Percentiles rank a stretch among this genome's conserved stretches.
phyloP scores from a whole-genome alignment of 2,888 invertebrate species.

The Osedax frankpressi region DNA sequence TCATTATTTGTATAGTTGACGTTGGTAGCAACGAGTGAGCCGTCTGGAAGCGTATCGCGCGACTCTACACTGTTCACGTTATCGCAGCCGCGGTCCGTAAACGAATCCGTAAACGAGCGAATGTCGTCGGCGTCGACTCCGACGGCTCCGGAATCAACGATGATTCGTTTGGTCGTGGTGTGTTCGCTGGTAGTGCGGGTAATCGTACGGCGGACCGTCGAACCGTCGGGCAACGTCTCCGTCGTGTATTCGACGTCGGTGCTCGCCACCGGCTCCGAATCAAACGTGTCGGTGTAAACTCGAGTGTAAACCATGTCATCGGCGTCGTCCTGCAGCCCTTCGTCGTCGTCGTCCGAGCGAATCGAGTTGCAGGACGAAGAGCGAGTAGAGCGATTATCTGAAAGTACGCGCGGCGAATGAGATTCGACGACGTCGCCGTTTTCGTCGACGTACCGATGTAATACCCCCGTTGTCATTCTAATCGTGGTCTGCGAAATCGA shows the following conservation, averaged over 20 bases:
- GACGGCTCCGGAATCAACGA: constrained; percentile 24
- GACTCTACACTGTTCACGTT: not conserved
- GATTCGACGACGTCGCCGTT: not conserved
- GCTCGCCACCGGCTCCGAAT: constrained; percentile 24
- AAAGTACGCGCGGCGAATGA: not conserved
- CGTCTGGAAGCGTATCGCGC: constrained; percentile 1
- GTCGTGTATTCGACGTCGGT: constrained; percentile 25
- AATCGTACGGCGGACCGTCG: constrained; percentile 21
- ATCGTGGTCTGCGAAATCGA: not conserved
- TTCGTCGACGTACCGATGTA: not conserved
- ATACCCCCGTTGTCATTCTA: not conserved
- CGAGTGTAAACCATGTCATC: too few relatives aligned
- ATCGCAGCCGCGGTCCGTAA: not conserved
- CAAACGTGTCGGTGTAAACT: constrained; percentile 25
- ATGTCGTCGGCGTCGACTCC: constrained; percentile 1
- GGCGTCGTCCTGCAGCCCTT: constrained; percentile 14
- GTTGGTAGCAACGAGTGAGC: not conserved
- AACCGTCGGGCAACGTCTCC: constrained; percentile 24
- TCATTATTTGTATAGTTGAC: not conserved
- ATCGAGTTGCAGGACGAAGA: constrained; percentile 3
- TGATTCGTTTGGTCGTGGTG: constrained; percentile 25
- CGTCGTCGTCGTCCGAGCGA: constrained; percentile 3
- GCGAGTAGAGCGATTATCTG: not conserved
- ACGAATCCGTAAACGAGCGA: not conserved
- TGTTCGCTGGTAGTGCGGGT: constrained; percentile 23